phyloP scores from a whole-genome alignment of 2,888 invertebrate species.

The Sminthurides aquaticus region DNA sequence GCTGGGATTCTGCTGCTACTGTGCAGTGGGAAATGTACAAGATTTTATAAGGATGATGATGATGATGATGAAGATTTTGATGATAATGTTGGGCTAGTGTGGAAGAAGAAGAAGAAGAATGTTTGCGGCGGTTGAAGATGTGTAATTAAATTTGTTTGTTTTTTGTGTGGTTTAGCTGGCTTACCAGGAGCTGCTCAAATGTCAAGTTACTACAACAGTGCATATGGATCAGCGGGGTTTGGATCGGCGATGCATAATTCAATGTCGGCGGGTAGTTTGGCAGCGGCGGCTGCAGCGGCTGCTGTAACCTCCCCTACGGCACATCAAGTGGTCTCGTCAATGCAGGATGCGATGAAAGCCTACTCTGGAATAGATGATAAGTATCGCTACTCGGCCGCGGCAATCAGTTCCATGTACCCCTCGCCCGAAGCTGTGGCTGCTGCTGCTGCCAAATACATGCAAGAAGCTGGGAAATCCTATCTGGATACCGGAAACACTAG shows the following conservation, averaged over 20 bases:
- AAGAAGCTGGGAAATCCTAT: conserved; percentile 40
- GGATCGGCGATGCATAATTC: conserved; percentile 41
- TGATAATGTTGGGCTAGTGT: too few relatives aligned
- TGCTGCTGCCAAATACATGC: conserved; percentile 40
- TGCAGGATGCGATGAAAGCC: conserved; percentile 44
- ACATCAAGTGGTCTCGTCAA: conserved; percentile 41
- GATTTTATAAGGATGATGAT: neutral
- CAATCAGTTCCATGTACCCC: conserved; percentile 41
- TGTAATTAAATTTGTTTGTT: conserved; percentile 16
- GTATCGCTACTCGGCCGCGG: conserved; percentile 42
- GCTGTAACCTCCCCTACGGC: conserved; percentile 36
- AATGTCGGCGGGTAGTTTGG: conserved; percentile 43
- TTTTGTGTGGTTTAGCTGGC: conserved; percentile 34
- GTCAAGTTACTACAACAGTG: conserved; percentile 43
- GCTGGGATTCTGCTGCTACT: neutral
- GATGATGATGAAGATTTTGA: neutral
- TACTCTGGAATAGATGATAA: conserved; percentile 43
- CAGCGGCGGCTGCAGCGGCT: conserved; percentile 44
- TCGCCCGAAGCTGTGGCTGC: conserved; percentile 40
- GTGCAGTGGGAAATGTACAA: neutral
- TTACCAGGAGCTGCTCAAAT: conserved; percentile 43
- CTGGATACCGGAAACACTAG: conserved; percentile 41
- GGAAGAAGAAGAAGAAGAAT: neutral
- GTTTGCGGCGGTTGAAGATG: neutral
- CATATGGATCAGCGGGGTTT: conserved; percentile 40